Base-by-base conservation (phyloP, 2,113 vertebrate species). In the Conger conger region DNA sequence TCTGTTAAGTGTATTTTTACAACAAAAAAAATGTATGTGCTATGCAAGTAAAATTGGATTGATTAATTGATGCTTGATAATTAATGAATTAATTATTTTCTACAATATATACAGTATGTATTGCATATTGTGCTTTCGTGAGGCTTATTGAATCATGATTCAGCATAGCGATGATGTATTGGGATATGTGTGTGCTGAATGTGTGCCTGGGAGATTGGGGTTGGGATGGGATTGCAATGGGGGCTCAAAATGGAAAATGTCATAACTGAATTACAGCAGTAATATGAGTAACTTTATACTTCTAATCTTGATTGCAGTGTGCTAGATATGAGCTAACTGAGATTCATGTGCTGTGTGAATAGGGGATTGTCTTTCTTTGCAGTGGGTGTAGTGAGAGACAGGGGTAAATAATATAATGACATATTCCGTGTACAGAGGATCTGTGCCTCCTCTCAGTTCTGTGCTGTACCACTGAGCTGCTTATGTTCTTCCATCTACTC, bases 341-440 rank as follows among this genome's bases (percentile, higher is more conserved):
- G 0, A 4, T 81, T 23, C 18, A 23, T 42, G 18, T 79, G 17
- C 38, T 63, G 77, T 79, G 77, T 4, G 2, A 35, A 30, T 37
- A 9, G 38, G 15, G 35, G 40, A 17, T 2, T 30, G 42, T 33
- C 38, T 18, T 23, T 15, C 79, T 15, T 50, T 20, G 23, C 17
- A 20, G 16, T 23, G 35, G n/a, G 16, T n/a, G n/a, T n/a, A n/a
- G n/a, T n/a, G n/a, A 53, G 6, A 42, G 20, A 80, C 18, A 53
- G 42, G 20, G 80, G n/a, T 81, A 53, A 81, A 81, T 33, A 81
- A 11, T 54, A 63, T 82, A 37, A 82, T 63, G 13, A 68, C 68
- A 63, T 82, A 82, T 53, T 35, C 79, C 20, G n/a, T 13, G 23
- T 40, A 53, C 38, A 50, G n/a, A 81, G 38, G 45, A 53, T 33